A percentile compares a stretch with the other conserved stretches of the same genome.
These are phyloP conservation scores for Caenorhabditis macrosperma DNA, from an alignment of 2,888 invertebrate species.

Conservation along the genomic window DNA sequence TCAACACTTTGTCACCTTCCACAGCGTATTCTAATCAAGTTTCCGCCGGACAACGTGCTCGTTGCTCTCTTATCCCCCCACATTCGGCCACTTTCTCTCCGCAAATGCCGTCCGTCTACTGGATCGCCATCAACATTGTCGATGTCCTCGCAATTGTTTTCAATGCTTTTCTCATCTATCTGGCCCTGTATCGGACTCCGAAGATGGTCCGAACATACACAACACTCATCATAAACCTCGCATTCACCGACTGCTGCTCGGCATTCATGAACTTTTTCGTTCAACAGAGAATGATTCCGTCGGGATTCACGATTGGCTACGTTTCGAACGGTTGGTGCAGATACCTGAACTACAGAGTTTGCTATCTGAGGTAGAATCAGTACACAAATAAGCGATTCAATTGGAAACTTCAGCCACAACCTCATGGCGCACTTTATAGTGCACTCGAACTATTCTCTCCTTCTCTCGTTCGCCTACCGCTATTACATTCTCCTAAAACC, in stretches of 20 bases:
- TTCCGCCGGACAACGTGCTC: neutral
- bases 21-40: conserved; percentile 15
- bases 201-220: conserved; percentile 35
- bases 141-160: conserved; percentile 37
- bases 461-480: conserved; percentile 57
- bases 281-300: conserved; percentile 53
- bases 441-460: conserved; percentile 44
- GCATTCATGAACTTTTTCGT: conserved; percentile 41
- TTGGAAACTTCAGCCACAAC: conserved; percentile 34
- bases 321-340: conserved; percentile 38
- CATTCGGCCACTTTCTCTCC: neutral
- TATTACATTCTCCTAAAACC: conserved; percentile 43
- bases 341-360: conserved; percentile 15
- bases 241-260: conserved; percentile 47
- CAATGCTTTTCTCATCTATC: conserved; percentile 42
- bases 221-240: conserved; percentile 46
- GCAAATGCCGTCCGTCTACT: conserved; percentile 22
- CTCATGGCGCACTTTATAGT: conserved; percentile 39
- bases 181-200: conserved; percentile 48
- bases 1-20: conserved; percentile 12
- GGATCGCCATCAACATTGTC: conserved; percentile 26
- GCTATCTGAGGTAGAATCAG: conserved; percentile 33
- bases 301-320: conserved; percentile 42
- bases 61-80: neutral
- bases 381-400: neutral